These are phyloP conservation scores for Muntiacus muntjak DNA, from an alignment of 2,113 vertebrate species.

Conservation along the genomic window DNA sequence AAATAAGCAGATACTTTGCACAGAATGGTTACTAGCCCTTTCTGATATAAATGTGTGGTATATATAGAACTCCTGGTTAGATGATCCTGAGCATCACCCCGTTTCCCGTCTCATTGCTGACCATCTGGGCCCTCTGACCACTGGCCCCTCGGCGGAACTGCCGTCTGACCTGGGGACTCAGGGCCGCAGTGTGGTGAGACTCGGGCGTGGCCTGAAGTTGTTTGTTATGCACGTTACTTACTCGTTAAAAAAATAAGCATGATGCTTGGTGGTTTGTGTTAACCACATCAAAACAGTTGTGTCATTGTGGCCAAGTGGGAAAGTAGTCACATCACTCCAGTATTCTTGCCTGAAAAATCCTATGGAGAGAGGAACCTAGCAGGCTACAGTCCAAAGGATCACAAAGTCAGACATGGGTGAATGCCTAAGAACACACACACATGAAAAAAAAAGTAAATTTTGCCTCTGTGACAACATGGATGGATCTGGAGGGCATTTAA, in stretches of 20 bases:
- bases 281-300: not conserved
- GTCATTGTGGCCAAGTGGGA: slow-evolving; percentile 8
- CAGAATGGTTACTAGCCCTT: not conserved
- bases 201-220: not conserved
- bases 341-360: not conserved
- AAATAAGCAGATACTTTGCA: not conserved
- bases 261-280: slow-evolving; percentile 22
- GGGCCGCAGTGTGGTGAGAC: not conserved
- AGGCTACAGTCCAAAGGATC: not conserved
- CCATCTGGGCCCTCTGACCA: not conserved
- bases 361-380: not conserved
- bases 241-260: not conserved
- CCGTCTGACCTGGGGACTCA: not conserved
- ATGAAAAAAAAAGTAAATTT: not conserved
- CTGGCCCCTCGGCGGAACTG: too few relatives aligned
- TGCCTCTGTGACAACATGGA: not conserved
- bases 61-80: not conserved
- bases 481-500: not conserved
- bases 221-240: not conserved
- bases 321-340: not conserved
- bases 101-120: rapidly evolving
- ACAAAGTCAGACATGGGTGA: not conserved
- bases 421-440: not conserved
- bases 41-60: not conserved
- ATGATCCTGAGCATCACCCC: not conserved